Base-by-base conservation (phyloP, 1,140 invertebrate species). In the Drosophila mayri region DNA sequence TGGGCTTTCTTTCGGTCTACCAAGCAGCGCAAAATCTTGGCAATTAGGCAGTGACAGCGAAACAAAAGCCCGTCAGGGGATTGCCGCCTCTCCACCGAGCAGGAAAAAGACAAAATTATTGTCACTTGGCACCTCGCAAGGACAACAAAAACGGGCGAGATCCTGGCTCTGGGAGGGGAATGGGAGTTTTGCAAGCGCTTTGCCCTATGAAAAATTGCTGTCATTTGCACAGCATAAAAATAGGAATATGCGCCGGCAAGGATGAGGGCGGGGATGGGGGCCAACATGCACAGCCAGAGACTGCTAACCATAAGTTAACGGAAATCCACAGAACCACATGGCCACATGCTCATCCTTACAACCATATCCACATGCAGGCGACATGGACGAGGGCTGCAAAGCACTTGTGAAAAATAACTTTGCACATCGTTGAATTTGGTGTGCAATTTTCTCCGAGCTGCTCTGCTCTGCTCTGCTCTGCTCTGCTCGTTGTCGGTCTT, bases 181-280 rank as follows among this genome's bases (percentile, higher is more conserved):
- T 4, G 49, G 49, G 49, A 59, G 73, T 70, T 78, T 84, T 81
- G 63, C 64, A 49, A 85, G 78, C 85, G 85, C 85, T 90, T 87
- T 85, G 68, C 78, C 78, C 86, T 90, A 90, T 90, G 85, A 90
- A 90, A 90, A 90, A 90, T 90, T 90, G 81, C 85, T 90, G 85
- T 90, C 86, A 90, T 90, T 90, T 90, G 85, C 85, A 90, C 85
- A 90, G 85, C 85, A 90, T 90, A 90, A 90, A 90, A 90, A 90
- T 90, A 81, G 85, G 78, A 81, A 81, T 73, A 84, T 81, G 71
- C 68, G 40, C 28, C 55, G n/a, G 32, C 14, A 37, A 14, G 12
- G 18, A 35, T 57, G 14, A 16, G 22, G 40, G 37, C 10, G 16
- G 22, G 22, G 25, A n/a, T n/a, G 20, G 20, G 32, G 41, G 14